Evolutionary conservation across 92 coral and sea anemone species (phyloP).

Genomic region (Porites cylindrica): DNA sequence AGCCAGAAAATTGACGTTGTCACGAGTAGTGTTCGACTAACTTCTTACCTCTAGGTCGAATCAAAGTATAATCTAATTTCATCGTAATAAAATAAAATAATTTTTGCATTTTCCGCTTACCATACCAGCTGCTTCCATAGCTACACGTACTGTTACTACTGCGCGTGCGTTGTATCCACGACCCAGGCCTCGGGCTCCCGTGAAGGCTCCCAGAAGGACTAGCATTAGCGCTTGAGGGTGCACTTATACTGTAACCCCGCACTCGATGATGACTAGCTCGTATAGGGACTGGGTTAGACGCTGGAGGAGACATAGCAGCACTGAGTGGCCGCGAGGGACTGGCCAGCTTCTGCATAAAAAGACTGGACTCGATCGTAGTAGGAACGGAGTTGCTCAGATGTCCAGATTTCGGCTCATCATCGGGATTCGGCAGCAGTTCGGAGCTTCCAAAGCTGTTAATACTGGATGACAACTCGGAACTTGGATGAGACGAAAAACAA

Average conservation of each 20-base stretch:
- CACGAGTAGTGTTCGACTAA: too few species aligned
- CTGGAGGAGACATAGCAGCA: conserved; percentile 83
- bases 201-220: conserved; percentile 95
- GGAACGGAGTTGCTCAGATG: conserved; percentile 82
- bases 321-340: conserved; percentile 71
- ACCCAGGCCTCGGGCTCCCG: conserved; percentile 87
- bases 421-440: conserved; percentile 64
- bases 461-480: conserved; percentile 91
- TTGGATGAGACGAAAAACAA: conserved; percentile 93
- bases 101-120: conserved; percentile 59
- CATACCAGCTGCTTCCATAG: conserved; percentile 91
- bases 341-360: conserved; percentile 59
- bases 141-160: conserved; percentile 88
- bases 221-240: conserved; percentile 94
- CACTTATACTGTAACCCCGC: conserved; percentile 83
- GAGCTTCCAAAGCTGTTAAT: conserved; percentile 89
- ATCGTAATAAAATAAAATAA: background rate
- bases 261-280: conserved; percentile 63
- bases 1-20: too few species aligned
- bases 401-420: conserved; percentile 55
- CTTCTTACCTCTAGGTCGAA: too few species aligned
- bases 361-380: conserved; percentile 66
- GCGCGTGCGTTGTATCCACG: conserved; percentile 78
- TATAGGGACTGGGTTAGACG: conserved; percentile 92
- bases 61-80: too few species aligned